Conservation (phyloP, 2,797 vertebrate genomes). For the Acipenser ruthenus region DNA sequence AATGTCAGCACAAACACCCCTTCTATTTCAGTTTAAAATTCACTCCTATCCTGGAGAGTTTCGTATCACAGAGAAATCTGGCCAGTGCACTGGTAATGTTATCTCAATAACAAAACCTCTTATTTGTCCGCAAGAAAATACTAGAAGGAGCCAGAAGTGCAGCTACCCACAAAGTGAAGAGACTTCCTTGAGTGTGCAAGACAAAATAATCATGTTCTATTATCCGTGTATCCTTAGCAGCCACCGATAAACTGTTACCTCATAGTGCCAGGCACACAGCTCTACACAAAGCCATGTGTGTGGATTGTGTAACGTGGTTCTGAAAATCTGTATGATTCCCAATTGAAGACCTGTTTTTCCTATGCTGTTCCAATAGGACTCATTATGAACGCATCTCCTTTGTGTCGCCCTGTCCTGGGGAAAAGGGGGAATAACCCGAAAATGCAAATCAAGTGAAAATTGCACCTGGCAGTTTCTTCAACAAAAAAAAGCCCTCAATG, state of each 20-base stretch:
- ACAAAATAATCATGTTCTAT: not conserved
- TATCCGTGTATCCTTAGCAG: constrained; percentile 5
- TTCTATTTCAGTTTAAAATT: constrained; percentile 14
- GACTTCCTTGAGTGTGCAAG: not conserved
- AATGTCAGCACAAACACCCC: constrained; percentile 32
- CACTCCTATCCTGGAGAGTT: not conserved
- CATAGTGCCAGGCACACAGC: not conserved
- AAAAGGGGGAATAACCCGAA: too few relatives aligned
- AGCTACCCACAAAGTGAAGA: constrained; percentile 7
- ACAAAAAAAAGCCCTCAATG: too few relatives aligned
- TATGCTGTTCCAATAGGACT: too few relatives aligned
- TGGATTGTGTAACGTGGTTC: not conserved
- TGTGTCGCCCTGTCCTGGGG: too few relatives aligned
- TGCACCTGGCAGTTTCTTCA: too few relatives aligned
- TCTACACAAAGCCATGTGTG: not conserved
- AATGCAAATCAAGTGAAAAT: too few relatives aligned
- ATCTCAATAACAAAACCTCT: constrained; percentile 1
- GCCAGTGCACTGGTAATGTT: not conserved
- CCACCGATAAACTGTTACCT: not conserved
- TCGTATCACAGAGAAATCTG: constrained; percentile 10
- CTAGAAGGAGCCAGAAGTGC: not conserved
- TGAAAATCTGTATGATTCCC: too few relatives aligned
- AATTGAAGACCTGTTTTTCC: too few relatives aligned
- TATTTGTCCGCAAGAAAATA: not conserved
- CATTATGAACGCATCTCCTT: too few relatives aligned